Base-by-base conservation (phyloP, 2,797 vertebrate species). In the Ptychobarbus kaznakovi region DNA sequence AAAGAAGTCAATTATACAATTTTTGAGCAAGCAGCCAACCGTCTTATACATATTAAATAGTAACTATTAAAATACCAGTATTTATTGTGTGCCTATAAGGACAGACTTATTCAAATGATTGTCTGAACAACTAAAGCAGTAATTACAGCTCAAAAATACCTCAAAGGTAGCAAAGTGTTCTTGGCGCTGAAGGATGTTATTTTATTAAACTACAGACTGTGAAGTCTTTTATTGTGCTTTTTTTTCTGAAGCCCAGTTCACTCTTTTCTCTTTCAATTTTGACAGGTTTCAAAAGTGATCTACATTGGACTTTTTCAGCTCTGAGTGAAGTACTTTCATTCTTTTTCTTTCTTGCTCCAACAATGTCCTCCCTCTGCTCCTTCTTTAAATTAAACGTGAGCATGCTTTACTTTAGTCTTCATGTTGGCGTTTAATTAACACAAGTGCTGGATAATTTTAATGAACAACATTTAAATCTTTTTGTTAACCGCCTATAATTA, bases 241-340 rank as follows among this genome's bases (percentile, higher is more conserved):
- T 83, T 83, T 63, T 13, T 84, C 46, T 40, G 20, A 80, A 80
- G 76, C 83, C 22, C 22, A 38, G 56, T 85, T 85, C 13, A 73
- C 32, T 85, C 25, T 72, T 79, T 73, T 85, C 25, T 51, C n/a
- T 69, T 80, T 42, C 56, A 58, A n/a, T 78, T 84, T 49, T 85
- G 68, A 65, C 68, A 51, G 76, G 42, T 80, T 73, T 72, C 40
- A 80, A 20, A n/a, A 20, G 46, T 68, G 74, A 69, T 69, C 35
- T 56, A 28, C 12, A 8, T 20, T 32, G 35, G n/a, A 49, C 82
- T 77, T 16, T 75, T 77, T 56, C 7, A 77, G 10, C 3, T n/a
- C 53, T 12, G 53, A 22, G 42, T 65, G 42, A 79, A 77, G 38
- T 22, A 56, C 10, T 44, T 32, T 66, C 12, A 18, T 76, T 61